A percentile compares a stretch with the other conserved stretches of the same genome.
phyloP scores from a whole-genome alignment of 2,888 invertebrate genomes.

The Oeneis ivallda region DNA sequence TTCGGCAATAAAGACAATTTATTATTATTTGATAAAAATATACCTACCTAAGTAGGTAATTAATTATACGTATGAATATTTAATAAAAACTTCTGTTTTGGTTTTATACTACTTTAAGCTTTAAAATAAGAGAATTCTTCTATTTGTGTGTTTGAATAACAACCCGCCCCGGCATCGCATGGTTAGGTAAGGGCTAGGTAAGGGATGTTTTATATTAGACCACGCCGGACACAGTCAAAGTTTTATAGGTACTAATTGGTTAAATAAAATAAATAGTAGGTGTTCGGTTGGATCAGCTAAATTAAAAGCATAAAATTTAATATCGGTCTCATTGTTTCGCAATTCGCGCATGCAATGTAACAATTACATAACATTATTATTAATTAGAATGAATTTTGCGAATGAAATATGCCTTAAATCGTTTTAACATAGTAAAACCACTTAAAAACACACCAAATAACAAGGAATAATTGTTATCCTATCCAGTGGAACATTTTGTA shows the following conservation, averaged over 20 bases:
- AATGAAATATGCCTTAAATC: too few species aligned
- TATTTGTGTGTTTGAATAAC: not conserved
- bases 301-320: slow-evolving; percentile 8
- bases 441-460: too few species aligned
- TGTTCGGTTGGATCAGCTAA: not conserved
- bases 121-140: not conserved
- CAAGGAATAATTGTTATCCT: too few species aligned
- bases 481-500: too few species aligned
- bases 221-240: too few species aligned
- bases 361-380: too few species aligned
- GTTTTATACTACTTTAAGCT: not conserved
- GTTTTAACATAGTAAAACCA: too few species aligned
- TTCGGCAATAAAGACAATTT: slow-evolving; percentile 32
- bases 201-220: too few species aligned
- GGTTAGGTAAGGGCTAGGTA: too few species aligned
- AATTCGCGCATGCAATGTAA: not conserved
- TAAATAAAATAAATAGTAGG: not conserved
- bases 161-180: too few species aligned
- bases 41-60: not conserved
- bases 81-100: not conserved
- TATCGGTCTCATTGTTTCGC: not conserved
- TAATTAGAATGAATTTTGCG: too few species aligned
- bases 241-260: too few species aligned
- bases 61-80: not conserved
- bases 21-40: slow-evolving; percentile 1